Base-by-base conservation (phyloP, 2,113 vertebrate genomes). In the Crotalus tigris region DNA sequence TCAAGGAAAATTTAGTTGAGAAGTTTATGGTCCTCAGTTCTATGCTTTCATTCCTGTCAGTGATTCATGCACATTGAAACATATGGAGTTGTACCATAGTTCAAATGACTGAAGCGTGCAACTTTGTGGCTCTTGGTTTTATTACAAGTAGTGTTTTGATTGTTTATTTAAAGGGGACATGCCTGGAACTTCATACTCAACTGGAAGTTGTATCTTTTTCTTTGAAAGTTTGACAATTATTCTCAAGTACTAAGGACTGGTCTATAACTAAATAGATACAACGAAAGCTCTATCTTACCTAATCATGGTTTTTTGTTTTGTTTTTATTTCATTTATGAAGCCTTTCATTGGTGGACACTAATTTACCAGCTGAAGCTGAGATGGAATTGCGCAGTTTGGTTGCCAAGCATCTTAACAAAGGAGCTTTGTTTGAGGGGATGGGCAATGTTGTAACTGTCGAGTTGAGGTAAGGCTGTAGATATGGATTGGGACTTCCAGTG, bases 391-490 rank as follows among this genome's bases (percentile, higher is more conserved):
- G 98, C 24, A 96, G 97, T 95, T 99, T 99, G 94, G 98, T 99
- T 13, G 98, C 98, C 4, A 99, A 98, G 96, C 98, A 99, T 64
- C 98, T 99, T 90, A 98, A 97, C n/a, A 99, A 99, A 96, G 99
- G 99, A 94, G 98, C 99, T 0, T 95, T 99, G 91, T 98, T 99
- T 58, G 99, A 99, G 94, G 99, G 98, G 17, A 99, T 99, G 98
- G 99, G 99, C 54, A 99, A 98, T 92, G 99, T 99, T 57, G 98
- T 97, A 21, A 98, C 98, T 0, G 98, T 99, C 96, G 99, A 98
- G 55, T 98, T 99, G 93, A 99, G 98, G 99, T 99, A 97, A 97
- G 96, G 92, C 46, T 57, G 69, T 94, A 93, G 69, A 15, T 89
- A 91, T 90, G 92, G 44, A 29, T 12, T 19, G 29, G 26, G 19